These are phyloP conservation scores for Dendroctonus ponderosae DNA, from an alignment of 1,140 invertebrate genomes.

Conservation along the genomic window DNA sequence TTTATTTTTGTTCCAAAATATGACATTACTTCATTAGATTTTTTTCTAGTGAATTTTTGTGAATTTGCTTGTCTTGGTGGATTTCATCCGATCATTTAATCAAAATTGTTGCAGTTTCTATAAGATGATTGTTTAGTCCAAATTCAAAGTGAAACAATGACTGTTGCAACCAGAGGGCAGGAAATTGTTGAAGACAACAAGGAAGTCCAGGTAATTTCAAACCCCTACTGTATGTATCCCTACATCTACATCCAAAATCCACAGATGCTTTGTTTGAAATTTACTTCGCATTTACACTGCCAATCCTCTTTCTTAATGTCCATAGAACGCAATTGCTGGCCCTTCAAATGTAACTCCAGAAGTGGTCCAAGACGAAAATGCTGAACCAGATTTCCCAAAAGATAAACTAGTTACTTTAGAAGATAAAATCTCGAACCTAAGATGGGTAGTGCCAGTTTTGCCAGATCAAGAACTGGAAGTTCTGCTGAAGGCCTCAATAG, in stretches of 20 bases:
- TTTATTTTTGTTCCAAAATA: conserved; percentile 43
- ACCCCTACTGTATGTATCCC: no score
- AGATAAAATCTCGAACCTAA: conserved; percentile 91
- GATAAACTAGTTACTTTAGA: conserved; percentile 83
- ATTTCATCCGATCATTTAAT: neutral
- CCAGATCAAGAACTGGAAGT: conserved; percentile 94
- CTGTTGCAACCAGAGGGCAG: conserved; percentile 63
- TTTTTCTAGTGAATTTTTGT: conserved; percentile 9
- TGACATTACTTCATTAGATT: conserved; percentile 42
- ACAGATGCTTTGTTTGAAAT: neutral
- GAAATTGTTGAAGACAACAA: conserved; percentile 59
- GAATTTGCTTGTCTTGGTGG: conserved; percentile 29
- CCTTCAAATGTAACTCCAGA: conserved; percentile 49
- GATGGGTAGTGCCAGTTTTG: conserved; percentile 96
- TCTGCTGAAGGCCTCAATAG: conserved; percentile 84
- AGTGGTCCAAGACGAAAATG: conserved; percentile 53
- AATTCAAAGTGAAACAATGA: conserved; percentile 52
- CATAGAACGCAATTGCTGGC: conserved; percentile 43
- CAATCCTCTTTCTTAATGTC: neutral
- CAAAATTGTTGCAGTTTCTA: conserved; percentile 20
- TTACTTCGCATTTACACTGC: neutral
- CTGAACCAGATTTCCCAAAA: conserved; percentile 78
- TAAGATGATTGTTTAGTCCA: conserved; percentile 41
- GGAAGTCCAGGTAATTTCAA: conserved; percentile 54
- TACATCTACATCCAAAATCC: no score